Percentiles rank a stretch among this genome's conserved stretches.
Conservation (phyloP, 2,113 vertebrate genomes). For the Rafetus swinhoei region DNA sequence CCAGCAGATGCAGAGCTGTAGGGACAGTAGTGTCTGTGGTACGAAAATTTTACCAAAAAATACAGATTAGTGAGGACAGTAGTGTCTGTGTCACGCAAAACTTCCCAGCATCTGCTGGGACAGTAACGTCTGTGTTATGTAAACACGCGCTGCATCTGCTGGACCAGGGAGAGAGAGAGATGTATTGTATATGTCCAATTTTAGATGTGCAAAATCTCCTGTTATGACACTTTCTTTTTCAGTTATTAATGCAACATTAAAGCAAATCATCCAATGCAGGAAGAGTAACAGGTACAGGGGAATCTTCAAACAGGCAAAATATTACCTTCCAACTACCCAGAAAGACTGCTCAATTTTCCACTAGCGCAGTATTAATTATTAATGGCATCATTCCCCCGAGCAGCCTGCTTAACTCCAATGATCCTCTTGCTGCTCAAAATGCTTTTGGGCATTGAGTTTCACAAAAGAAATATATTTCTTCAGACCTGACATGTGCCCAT, state of each 20-base stretch:
- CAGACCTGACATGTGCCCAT: neutral
- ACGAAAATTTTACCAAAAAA: constrained; percentile 43
- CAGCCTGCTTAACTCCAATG: constrained; percentile 62
- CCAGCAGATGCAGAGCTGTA: constrained; percentile 68
- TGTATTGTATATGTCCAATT: constrained; percentile 53
- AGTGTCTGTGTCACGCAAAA: constrained; percentile 66
- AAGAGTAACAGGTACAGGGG: constrained; percentile 25
- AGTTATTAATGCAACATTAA: constrained; percentile 31
- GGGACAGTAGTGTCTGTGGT: constrained; percentile 73
- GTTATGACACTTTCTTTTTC: neutral
- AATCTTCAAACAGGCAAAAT: constrained; percentile 25
- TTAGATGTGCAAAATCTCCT: constrained; percentile 55
- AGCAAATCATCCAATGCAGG: constrained; percentile 1
- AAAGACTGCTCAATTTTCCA: constrained; percentile 64
- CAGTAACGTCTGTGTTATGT: constrained; percentile 63
- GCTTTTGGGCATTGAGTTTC: constrained; percentile 61
- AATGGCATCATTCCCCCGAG: constrained; percentile 73
- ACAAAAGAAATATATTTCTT: constrained; percentile 62
- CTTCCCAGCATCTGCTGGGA: constrained; percentile 63
- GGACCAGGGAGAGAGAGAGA: constrained; percentile 57
- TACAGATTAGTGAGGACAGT: constrained; percentile 65
- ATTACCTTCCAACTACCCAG: constrained; percentile 59
- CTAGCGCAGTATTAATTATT: constrained; percentile 61
- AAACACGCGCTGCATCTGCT: constrained; percentile 67
- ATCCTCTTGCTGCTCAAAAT: constrained; percentile 67